A percentile compares a stretch with the other conserved stretches of the same genome.
Conservation (phyloP, 2,888 invertebrate species). For the Sussaba pulchella region DNA sequence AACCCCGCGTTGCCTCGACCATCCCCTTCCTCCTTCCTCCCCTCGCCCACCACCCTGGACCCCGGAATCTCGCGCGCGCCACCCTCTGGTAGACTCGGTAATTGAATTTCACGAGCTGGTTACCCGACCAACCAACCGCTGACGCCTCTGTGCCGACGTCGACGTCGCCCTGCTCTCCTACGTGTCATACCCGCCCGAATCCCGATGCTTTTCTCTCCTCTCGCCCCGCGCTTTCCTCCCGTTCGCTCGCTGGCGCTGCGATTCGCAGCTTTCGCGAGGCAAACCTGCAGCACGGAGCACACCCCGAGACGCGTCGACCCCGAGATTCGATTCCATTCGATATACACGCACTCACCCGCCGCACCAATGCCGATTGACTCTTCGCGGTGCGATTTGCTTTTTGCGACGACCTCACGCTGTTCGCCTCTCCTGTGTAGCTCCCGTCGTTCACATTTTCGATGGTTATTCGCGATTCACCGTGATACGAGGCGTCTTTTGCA, state of each 20-base stretch:
- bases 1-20: conserved; percentile 51
- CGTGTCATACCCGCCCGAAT: conserved; percentile 62
- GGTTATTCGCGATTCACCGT: conserved; percentile 5
- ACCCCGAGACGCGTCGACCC: conserved; percentile 10
- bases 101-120: conserved; percentile 85
- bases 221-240: conserved; percentile 8
- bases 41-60: conserved; percentile 59
- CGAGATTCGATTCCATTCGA: conserved; percentile 48
- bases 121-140: conserved; percentile 80
- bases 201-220: conserved; percentile 46
- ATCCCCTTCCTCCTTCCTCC: conserved; percentile 72
- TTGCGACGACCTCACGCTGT: conserved; percentile 24
- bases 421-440: not conserved
- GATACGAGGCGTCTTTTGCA: not conserved
- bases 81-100: conserved; percentile 77
- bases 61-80: conserved; percentile 63
- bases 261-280: conserved; percentile 14
- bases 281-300: not conserved
- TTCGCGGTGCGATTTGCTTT: conserved; percentile 38
- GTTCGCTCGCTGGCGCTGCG: not conserved
- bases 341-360: conserved; percentile 24
- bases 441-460: conserved; percentile 7
- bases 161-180: conserved; percentile 57
- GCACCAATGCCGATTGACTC: conserved; percentile 55
- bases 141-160: conserved; percentile 57